Percentiles rank a stretch among this genome's conserved stretches.
Conservation (phyloP, 2,113 vertebrate genomes). For the Strix aluco region DNA sequence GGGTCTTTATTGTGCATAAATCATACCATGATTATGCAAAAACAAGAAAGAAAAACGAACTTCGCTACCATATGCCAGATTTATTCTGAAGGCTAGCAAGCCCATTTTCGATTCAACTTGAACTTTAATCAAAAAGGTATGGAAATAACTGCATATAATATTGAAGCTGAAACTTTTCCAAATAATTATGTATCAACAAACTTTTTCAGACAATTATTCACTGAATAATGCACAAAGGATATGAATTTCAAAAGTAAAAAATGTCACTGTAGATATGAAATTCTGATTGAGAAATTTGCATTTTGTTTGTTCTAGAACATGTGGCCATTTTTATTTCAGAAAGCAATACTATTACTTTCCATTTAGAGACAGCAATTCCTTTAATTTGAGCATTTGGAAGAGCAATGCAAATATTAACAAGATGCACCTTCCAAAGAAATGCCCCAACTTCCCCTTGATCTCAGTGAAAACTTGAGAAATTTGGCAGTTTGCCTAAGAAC, state of each 20-base stretch:
- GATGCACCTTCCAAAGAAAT: constrained; percentile 21
- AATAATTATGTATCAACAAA: constrained; percentile 44
- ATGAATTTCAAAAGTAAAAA: constrained; percentile 59
- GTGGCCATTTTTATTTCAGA: constrained; percentile 39
- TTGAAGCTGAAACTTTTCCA: constrained; percentile 25
- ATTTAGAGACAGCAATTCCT: constrained; percentile 8
- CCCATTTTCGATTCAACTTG: background rate
- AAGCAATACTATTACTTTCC: constrained; percentile 13
- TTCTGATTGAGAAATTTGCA: constrained; percentile 61
- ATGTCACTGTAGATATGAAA: constrained; percentile 22
- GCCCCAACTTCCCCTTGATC: constrained; percentile 28
- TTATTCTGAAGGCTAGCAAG: constrained; percentile 39
- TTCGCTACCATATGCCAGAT: constrained; percentile 11
- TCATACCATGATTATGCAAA: background rate
- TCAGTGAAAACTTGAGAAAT: constrained; percentile 43
- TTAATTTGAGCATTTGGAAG: constrained; percentile 32
- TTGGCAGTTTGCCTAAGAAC: constrained; percentile 34
- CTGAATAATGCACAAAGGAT: constrained; percentile 61
- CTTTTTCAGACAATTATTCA: constrained; percentile 57
- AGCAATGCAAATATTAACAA: constrained; percentile 37
- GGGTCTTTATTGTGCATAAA: constrained; percentile 11
- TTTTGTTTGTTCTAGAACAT: constrained; percentile 52
- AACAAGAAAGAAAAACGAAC: background rate
- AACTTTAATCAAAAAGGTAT: constrained; percentile 46
- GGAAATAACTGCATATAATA: constrained; percentile 32